Conservation (phyloP, 1,140 invertebrate species). For the Triops cancriformis region DNA sequence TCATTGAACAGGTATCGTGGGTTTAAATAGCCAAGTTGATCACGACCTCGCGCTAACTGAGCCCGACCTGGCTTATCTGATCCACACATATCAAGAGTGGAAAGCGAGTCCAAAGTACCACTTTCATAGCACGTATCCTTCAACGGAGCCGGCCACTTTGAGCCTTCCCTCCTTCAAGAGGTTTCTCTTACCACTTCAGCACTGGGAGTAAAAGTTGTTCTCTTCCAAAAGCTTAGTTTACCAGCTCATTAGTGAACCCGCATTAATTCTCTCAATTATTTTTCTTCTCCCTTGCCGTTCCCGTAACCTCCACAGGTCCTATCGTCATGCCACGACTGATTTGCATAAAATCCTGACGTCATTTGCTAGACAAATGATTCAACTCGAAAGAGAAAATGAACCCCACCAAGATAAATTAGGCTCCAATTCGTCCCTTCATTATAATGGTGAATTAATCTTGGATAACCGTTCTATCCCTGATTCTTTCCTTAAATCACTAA, state of each 20-base stretch:
- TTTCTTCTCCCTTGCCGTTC: neutral
- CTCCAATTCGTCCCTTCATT: neutral
- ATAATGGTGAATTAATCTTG: neutral
- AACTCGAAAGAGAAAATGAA: neutral
- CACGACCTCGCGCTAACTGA: conserved; percentile 37
- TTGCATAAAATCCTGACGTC: conserved; percentile 28
- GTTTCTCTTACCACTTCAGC: neutral
- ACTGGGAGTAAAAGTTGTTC: neutral
- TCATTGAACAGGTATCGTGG: conserved; percentile 31
- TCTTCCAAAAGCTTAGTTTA: neutral
- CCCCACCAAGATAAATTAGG: neutral
- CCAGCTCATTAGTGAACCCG: neutral
- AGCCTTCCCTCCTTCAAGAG: neutral
- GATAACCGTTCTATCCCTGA: too few species aligned
- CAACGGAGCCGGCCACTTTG: neutral
- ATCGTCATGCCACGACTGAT: conserved; percentile 28
- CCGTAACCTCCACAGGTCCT: neutral
- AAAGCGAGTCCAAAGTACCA: neutral
- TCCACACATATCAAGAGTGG: conserved; percentile 37
- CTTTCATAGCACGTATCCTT: conserved; percentile 1
- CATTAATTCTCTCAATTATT: neutral
- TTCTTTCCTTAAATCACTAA: too few species aligned
- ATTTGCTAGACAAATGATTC: conserved; percentile 22
- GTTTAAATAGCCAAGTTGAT: conserved; percentile 34
- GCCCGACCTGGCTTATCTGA: conserved; percentile 35